phyloP scores from a whole-genome alignment of 2,888 invertebrate species.

The Heliconius aoede region DNA sequence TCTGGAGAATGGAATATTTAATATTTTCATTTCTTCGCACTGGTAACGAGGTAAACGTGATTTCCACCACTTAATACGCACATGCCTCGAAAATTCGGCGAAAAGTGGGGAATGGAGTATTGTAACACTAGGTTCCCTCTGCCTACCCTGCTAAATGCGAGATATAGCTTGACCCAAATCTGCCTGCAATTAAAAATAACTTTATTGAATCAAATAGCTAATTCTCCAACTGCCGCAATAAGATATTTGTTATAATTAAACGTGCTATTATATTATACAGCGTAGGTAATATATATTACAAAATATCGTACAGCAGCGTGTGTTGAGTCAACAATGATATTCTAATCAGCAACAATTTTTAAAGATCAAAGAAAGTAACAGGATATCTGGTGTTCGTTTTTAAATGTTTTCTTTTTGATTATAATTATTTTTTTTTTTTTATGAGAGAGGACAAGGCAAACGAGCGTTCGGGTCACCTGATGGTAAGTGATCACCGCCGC shows the following conservation, averaged over 20 bases:
- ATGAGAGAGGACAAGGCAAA: too few species aligned
- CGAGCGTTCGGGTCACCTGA: too few species aligned
- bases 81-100: too few species aligned
- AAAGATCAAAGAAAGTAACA: conserved; percentile 9
- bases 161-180: too few species aligned
- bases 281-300: conserved; percentile 5
- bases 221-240: too few species aligned
- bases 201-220: too few species aligned
- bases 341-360: conserved; percentile 12
- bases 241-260: not conserved
- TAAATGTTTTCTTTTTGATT: not conserved
- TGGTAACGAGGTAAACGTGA: not conserved
- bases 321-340: conserved; percentile 14
- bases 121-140: too few species aligned
- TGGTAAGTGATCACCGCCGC: too few species aligned
- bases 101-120: too few species aligned
- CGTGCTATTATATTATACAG: not conserved
- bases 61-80: not conserved
- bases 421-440: too few species aligned
- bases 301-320: not conserved
- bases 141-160: too few species aligned
- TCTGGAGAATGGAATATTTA: not conserved
- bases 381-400: conserved; percentile 3
- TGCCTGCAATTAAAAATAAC: too few species aligned
- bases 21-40: not conserved